phyloP scores from a whole-genome alignment of 2,888 invertebrate genomes.

The Cosmia trapezina region DNA sequence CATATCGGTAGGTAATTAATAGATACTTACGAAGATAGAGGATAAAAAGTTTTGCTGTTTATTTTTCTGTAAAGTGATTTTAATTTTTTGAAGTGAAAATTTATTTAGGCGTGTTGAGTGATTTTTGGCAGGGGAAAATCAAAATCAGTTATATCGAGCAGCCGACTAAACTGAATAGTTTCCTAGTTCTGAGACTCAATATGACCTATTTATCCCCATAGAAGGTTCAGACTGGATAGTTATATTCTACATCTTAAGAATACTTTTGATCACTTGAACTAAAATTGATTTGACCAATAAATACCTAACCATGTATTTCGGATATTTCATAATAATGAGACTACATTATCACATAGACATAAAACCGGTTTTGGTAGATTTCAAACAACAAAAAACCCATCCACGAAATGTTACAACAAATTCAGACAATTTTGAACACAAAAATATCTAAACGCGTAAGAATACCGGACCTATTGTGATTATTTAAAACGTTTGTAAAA shows the following conservation, averaged over 20 bases:
- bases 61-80: neutral
- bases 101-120: too few relatives aligned
- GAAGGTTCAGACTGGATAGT: too few relatives aligned
- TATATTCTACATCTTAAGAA: too few relatives aligned
- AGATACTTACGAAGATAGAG: neutral
- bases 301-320: neutral
- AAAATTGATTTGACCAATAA: neutral
- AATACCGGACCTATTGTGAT: constrained; percentile 56
- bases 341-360: neutral
- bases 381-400: neutral
- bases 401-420: constrained; percentile 11
- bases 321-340: neutral
- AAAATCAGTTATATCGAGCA: neutral
- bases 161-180: neutral
- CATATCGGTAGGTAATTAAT: neutral
- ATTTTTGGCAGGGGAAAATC: too few relatives aligned
- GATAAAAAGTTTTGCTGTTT: neutral
- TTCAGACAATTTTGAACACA: constrained; percentile 33
- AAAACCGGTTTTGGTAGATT: neutral
- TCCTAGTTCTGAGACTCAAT: neutral
- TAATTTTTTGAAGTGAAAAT: too few relatives aligned
- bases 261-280: too few relatives aligned
- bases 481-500: constrained; percentile 65
- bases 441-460: constrained; percentile 38
- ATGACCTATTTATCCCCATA: too few relatives aligned